Percentiles rank a stretch among this genome's conserved stretches.
Conservation (phyloP, 2,797 vertebrate species). For the Urophycis tenuis region DNA sequence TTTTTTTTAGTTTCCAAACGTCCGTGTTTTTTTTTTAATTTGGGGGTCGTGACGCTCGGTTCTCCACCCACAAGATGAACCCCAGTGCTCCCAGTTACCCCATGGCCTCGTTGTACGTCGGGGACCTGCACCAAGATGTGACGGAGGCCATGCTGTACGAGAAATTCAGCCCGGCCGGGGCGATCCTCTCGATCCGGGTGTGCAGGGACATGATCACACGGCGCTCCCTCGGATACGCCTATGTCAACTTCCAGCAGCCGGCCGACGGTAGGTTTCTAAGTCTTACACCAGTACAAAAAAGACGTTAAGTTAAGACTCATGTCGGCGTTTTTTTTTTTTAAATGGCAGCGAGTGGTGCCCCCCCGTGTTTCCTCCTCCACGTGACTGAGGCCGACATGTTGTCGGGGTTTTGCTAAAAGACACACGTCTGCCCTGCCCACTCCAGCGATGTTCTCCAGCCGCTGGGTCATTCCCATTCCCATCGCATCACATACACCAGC, state of each 20-base stretch:
- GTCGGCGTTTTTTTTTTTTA: not conserved
- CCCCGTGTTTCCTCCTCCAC: constrained; percentile 37
- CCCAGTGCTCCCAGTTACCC: constrained; percentile 92
- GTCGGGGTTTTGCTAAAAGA: constrained; percentile 13
- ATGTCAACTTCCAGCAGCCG: constrained; percentile 90
- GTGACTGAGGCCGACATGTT: constrained; percentile 66
- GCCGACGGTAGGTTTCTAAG: constrained; percentile 82
- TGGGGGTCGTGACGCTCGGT: too few relatives aligned
- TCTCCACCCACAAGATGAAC: constrained; percentile 66
- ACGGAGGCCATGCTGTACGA: constrained; percentile 90
- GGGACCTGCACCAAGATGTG: constrained; percentile 84
- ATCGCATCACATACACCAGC: not conserved
- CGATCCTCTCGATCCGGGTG: constrained; percentile 86
- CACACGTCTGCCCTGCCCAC: not conserved
- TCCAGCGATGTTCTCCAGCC: not conserved
- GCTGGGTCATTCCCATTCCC: not conserved
- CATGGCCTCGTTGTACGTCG: constrained; percentile 87
- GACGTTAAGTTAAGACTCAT: constrained; percentile 19
- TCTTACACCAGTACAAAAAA: too few relatives aligned
- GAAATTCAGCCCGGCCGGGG: constrained; percentile 86
- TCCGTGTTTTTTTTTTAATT: too few relatives aligned
- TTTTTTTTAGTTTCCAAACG: too few relatives aligned
- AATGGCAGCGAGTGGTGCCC: not conserved
- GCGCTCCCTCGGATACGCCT: constrained; percentile 85
- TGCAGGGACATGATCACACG: constrained; percentile 90